Evolutionary conservation across 1,140 invertebrate species (phyloP).

Genomic region (Latrodectus geometricus): DNA sequence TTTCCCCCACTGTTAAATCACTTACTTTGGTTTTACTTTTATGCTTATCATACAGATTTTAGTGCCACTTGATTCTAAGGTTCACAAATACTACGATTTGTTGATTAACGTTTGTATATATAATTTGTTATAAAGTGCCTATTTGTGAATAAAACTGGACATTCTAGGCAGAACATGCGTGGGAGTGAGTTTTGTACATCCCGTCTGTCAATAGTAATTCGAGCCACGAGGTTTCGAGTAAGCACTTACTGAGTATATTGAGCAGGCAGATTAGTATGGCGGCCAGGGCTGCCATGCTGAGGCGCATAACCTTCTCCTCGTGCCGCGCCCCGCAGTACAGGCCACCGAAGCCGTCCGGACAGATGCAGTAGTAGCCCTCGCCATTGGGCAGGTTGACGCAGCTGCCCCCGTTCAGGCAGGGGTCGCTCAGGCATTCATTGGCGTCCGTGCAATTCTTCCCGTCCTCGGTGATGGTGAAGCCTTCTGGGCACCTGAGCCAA

Average conservation of each 20-base stretch:
- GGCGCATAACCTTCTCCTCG: constrained; percentile 90
- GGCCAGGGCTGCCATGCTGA: constrained; percentile 92
- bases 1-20: too few species aligned
- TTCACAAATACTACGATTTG: too few species aligned
- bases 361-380: constrained; percentile 70
- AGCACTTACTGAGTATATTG: constrained; percentile 89
- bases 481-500: constrained; percentile 85
- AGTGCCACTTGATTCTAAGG: too few species aligned
- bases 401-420: constrained; percentile 81
- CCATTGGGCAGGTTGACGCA: constrained; percentile 75
- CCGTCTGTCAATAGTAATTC: neutral
- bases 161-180: too few species aligned
- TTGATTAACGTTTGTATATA: too few species aligned
- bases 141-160: too few species aligned
- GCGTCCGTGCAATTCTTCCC: constrained; percentile 92
- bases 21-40: too few species aligned
- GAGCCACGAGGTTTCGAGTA: neutral
- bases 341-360: constrained; percentile 92
- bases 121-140: too few species aligned
- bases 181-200: neutral
- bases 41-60: too few species aligned
- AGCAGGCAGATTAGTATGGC: constrained; percentile 93
- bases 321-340: constrained; percentile 93
- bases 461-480: constrained; percentile 87
- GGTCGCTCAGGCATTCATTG: constrained; percentile 92